Percentiles rank a stretch among this genome's conserved stretches.
phyloP scores from a whole-genome alignment of 2,113 vertebrate genomes.

The Sceloporus tristichus region DNA sequence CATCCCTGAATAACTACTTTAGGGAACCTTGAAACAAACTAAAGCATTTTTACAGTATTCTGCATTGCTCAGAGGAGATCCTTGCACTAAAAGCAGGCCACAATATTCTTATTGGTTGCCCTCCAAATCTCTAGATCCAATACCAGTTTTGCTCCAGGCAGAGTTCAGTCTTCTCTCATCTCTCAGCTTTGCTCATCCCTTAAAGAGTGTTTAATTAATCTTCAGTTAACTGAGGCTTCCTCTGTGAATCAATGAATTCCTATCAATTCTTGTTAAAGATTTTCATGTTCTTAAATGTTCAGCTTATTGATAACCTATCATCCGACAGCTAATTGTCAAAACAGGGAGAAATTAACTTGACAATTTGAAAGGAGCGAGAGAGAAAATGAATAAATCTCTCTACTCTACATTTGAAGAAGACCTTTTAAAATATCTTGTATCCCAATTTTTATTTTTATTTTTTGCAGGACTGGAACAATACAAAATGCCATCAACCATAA shows the following conservation, averaged over 20 bases:
- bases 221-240: constrained; percentile 58
- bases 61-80: constrained; percentile 22
- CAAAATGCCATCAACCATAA: neutral
- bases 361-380: constrained; percentile 39
- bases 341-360: constrained; percentile 15
- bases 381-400: neutral
- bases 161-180: constrained; percentile 64
- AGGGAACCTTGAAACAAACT: too few species aligned
- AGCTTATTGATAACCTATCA: constrained; percentile 27
- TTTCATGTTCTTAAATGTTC: constrained; percentile 61
- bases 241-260: constrained; percentile 65
- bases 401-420: constrained; percentile 31
- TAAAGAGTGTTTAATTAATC: constrained; percentile 68
- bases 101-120: constrained; percentile 43
- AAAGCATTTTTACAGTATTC: constrained; percentile 9
- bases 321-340: constrained; percentile 60
- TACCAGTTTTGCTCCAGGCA: constrained; percentile 54
- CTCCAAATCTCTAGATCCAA: neutral
- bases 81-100: constrained; percentile 19
- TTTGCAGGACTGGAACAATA: neutral
- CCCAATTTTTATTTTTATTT: neutral
- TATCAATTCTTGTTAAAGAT: constrained; percentile 74
- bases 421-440: constrained; percentile 12
- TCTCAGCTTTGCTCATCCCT: constrained; percentile 49
- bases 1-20: too few species aligned